Percentiles rank a stretch among this genome's conserved stretches.
These are phyloP conservation scores for Dicentrarchus labrax DNA, from an alignment of 2,113 vertebrate genomes.

Conservation along the genomic window DNA sequence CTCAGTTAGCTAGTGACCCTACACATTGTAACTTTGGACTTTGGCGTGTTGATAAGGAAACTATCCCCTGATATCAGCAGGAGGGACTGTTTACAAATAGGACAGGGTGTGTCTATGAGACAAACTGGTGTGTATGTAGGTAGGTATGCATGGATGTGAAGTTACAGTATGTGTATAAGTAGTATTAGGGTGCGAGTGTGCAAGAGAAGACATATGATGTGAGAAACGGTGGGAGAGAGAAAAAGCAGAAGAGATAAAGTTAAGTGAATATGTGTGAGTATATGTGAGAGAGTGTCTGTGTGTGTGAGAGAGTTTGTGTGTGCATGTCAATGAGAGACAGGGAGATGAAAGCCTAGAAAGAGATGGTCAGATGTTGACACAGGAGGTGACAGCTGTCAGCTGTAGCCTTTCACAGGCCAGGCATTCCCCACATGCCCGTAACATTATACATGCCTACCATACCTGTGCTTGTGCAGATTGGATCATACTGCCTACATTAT, in stretches of 20 bases:
- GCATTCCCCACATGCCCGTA: slow-evolving; percentile 72
- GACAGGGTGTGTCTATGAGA: slow-evolving; percentile 23
- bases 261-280: slow-evolving; percentile 5
- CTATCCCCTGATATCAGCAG: slow-evolving; percentile 26
- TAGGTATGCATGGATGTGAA: not conserved
- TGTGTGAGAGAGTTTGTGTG: slow-evolving; percentile 12
- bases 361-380: slow-evolving; percentile 52
- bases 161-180: not conserved
- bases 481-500: slow-evolving; percentile 35
- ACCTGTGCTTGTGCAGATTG: slow-evolving; percentile 47
- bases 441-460: slow-evolving; percentile 68
- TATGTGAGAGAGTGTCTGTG: slow-evolving; percentile 1
- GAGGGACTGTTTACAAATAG: slow-evolving; percentile 19
- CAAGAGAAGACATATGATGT: not conserved
- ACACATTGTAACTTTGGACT: slow-evolving; percentile 45
- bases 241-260: slow-evolving; percentile 4
- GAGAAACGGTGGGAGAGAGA: slow-evolving; percentile 11
- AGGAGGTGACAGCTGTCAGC: slow-evolving; percentile 78
- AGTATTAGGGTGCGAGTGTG: slow-evolving; percentile 3
- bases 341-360: slow-evolving; percentile 54
- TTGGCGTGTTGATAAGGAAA: slow-evolving; percentile 42
- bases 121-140: not conserved
- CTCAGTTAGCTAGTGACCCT: slow-evolving; percentile 2
- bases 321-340: slow-evolving; percentile 41
- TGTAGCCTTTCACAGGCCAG: slow-evolving; percentile 58